Percentiles rank a stretch among this genome's conserved stretches.
Evolutionary conservation across 2,113 vertebrate species (phyloP).

Genomic region (Ochotona princeps): DNA sequence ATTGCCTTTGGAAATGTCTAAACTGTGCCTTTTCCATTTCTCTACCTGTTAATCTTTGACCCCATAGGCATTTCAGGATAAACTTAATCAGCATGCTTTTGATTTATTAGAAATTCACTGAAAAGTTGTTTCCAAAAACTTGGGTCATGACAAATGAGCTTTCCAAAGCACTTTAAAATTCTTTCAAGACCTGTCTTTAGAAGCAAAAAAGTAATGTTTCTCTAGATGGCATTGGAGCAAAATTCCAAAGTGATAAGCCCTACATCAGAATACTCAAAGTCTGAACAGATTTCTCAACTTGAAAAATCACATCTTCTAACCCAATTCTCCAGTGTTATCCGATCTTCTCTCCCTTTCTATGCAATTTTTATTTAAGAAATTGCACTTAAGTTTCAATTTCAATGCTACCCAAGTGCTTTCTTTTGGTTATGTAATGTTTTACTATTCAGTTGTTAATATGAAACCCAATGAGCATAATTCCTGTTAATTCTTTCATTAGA

Average conservation of each 20-base stretch:
- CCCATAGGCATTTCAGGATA: neutral
- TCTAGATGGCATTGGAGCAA: neutral
- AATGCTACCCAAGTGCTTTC: neutral
- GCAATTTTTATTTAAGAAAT: slow-evolving; percentile 10
- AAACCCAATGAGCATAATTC: neutral
- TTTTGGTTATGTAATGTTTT: slow-evolving; percentile 15
- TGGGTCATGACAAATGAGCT: slow-evolving; percentile 11
- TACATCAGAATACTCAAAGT: neutral
- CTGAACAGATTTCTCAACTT: slow-evolving; percentile 29
- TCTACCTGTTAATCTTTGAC: neutral
- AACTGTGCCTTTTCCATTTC: neutral
- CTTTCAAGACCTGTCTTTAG: neutral
- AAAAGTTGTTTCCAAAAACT: slow-evolving; percentile 31
- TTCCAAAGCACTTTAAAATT: slow-evolving; percentile 50
- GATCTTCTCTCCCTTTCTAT: neutral
- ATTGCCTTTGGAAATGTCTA: neutral
- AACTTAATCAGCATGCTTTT: neutral
- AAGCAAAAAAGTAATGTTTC: slow-evolving; percentile 18
- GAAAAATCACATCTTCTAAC: neutral
- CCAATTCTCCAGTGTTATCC: neutral
- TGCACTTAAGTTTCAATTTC: slow-evolving; percentile 33
- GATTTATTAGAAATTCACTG: neutral
- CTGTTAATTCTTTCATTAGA: neutral
- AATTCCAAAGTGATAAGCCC: neutral
- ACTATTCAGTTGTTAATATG: neutral